Evolutionary conservation across 2,888 invertebrate species (phyloP).

Genomic region (Andricus quercusramuli): DNA sequence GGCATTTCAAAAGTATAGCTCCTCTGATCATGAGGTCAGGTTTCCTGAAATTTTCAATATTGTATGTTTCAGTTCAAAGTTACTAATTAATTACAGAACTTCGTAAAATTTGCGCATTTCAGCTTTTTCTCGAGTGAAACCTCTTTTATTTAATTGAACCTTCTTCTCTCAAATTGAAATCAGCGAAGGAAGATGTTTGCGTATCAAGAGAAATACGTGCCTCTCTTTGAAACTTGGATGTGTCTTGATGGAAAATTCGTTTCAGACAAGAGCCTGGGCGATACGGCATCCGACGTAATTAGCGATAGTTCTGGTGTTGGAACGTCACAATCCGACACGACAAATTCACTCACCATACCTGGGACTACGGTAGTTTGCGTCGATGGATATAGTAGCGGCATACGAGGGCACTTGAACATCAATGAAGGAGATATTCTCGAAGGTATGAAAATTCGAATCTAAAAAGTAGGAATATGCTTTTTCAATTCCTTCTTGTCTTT

Average conservation of each 20-base stretch:
- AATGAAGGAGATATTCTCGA: slow-evolving; percentile 95
- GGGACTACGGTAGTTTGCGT: slow-evolving; percentile 93
- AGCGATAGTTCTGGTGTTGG: slow-evolving; percentile 96
- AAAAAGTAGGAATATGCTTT: background rate
- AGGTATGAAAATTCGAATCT: slow-evolving; percentile 80
- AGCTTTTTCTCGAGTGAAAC: background rate
- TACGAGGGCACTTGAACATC: slow-evolving; percentile 89
- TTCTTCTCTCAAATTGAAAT: background rate
- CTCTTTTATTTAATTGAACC: background rate
- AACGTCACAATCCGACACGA: slow-evolving; percentile 92
- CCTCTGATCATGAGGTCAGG: background rate
- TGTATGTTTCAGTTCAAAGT: background rate
- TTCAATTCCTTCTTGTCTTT: background rate
- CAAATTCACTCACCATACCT: slow-evolving; percentile 87
- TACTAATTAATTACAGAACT: background rate
- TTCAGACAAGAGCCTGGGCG: slow-evolving; percentile 94
- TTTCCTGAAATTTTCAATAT: background rate
- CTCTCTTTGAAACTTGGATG: slow-evolving; percentile 4
- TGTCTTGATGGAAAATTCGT: slow-evolving; percentile 58
- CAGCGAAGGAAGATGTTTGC: background rate
- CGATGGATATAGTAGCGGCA: slow-evolving; percentile 87
- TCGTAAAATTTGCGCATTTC: background rate
- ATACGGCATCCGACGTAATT: slow-evolving; percentile 91
- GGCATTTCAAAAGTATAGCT: background rate
- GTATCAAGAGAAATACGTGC: background rate